Evolutionary conservation across 2,113 vertebrate genomes (phyloP).

Genomic region (Coturnix japonica): DNA sequence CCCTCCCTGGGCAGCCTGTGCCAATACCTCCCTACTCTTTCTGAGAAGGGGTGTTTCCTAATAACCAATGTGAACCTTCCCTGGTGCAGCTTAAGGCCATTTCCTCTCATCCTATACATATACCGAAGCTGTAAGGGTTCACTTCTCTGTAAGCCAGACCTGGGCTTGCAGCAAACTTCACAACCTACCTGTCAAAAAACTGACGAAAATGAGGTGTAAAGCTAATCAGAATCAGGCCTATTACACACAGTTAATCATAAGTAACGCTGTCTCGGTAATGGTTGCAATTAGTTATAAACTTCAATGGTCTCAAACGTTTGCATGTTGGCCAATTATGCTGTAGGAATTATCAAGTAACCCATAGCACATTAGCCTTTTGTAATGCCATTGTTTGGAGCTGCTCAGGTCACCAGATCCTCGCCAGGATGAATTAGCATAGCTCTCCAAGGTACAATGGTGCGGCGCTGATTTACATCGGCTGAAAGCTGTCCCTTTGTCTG

Average conservation of each 20-base stretch:
- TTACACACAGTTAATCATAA: slow-evolving; percentile 18
- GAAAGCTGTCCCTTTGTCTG: slow-evolving; percentile 22
- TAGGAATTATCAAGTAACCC: slow-evolving; percentile 48
- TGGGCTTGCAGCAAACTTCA: not conserved
- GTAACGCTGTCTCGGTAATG: slow-evolving; percentile 10
- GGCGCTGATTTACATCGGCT: slow-evolving; percentile 12
- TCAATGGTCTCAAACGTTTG: not conserved
- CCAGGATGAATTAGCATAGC: slow-evolving; percentile 20
- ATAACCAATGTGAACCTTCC: too few relatives aligned
- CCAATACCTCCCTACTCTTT: too few relatives aligned
- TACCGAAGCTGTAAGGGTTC: not conserved
- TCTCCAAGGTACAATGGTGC: not conserved
- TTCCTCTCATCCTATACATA: too few relatives aligned
- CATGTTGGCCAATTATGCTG: slow-evolving; percentile 42
- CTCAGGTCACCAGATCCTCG: slow-evolving; percentile 22
- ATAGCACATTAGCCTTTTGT: slow-evolving; percentile 38
- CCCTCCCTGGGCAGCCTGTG: too few relatives aligned
- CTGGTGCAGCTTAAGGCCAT: too few relatives aligned
- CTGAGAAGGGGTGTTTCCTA: too few relatives aligned
- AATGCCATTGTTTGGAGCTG: slow-evolving; percentile 23
- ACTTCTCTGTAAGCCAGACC: not conserved
- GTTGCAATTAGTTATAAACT: slow-evolving; percentile 49
- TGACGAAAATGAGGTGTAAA: not conserved
- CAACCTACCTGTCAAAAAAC: not conserved
- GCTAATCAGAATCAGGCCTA: not conserved